A percentile compares a stretch with the other conserved stretches of the same genome.
Evolutionary conservation across 2,113 vertebrate genomes (phyloP).

Genomic region (Oriolus oriolus): DNA sequence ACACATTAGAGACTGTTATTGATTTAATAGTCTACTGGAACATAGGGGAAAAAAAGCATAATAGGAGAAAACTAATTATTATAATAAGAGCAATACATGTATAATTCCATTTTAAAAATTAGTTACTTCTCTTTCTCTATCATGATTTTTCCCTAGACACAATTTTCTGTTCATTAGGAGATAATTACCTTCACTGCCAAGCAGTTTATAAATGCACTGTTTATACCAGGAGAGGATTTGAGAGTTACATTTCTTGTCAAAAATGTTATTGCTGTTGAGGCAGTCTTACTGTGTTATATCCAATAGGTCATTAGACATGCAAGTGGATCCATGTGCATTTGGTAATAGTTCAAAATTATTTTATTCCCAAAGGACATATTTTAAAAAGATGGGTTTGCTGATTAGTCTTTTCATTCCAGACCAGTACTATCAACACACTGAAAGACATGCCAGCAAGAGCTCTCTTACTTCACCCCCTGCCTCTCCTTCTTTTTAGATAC

Average conservation of each 20-base stretch:
- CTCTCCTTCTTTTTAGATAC: background rate
- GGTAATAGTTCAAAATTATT: background rate
- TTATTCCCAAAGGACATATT: background rate
- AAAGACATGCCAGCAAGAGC: background rate
- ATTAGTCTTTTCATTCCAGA: background rate
- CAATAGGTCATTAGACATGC: background rate
- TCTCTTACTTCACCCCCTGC: background rate
- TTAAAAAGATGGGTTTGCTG: background rate
- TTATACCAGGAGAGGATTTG: slow-evolving; percentile 26
- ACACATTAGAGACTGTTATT: slow-evolving; percentile 38
- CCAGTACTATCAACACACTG: background rate
- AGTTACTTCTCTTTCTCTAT: slow-evolving; percentile 30
- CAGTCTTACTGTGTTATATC: background rate
- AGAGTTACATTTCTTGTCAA: slow-evolving; percentile 24
- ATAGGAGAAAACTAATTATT: slow-evolving; percentile 58
- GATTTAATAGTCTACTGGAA: slow-evolving; percentile 57
- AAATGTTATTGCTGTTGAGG: background rate
- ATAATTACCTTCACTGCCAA: slow-evolving; percentile 64
- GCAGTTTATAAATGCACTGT: slow-evolving; percentile 43
- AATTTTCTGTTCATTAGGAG: slow-evolving; percentile 62
- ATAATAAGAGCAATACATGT: slow-evolving; percentile 51
- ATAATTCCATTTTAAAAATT: slow-evolving; percentile 50
- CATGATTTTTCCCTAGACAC: slow-evolving; percentile 35
- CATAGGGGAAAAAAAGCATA: background rate
- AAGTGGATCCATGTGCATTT: background rate